Conservation (phyloP, 2,797 vertebrate genomes). For the Odontamblyopus rebecca region DNA sequence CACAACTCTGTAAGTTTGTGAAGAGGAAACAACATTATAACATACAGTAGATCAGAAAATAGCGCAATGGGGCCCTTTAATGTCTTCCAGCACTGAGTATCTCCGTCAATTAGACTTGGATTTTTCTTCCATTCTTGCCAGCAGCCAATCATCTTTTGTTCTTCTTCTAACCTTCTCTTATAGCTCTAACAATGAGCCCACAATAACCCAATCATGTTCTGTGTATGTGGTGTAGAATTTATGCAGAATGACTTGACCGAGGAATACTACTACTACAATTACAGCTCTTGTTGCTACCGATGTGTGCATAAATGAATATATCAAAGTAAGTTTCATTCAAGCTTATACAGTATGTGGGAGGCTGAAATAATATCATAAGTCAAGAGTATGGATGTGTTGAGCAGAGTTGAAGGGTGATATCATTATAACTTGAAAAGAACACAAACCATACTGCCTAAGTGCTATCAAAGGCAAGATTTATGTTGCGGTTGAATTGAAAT, state of each 20-base stretch:
- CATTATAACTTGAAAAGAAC: neutral
- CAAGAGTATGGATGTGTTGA: neutral
- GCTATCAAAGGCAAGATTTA: too few species aligned
- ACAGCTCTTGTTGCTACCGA: neutral
- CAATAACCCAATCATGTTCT: slow-evolving; percentile 57
- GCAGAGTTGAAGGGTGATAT: neutral
- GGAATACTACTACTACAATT: neutral
- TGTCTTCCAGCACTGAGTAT: slow-evolving; percentile 7
- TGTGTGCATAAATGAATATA: neutral
- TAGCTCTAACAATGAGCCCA: slow-evolving; percentile 25
- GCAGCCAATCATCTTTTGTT: slow-evolving; percentile 30
- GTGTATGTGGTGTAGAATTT: slow-evolving; percentile 31
- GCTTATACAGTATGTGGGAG: neutral
- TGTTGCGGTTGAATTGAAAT: too few species aligned
- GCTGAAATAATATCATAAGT: neutral
- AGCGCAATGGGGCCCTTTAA: neutral
- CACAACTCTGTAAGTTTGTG: too few species aligned
- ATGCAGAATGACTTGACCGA: slow-evolving; percentile 26
- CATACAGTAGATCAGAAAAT: too few species aligned
- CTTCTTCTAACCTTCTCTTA: slow-evolving; percentile 26
- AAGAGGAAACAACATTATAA: too few species aligned
- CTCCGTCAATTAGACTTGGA: slow-evolving; percentile 40
- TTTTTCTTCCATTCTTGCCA: slow-evolving; percentile 27
- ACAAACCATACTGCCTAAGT: neutral
- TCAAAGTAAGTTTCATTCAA: neutral